Conservation (phyloP, 2,888 invertebrate species). For the Himalopsyche japonica region DNA sequence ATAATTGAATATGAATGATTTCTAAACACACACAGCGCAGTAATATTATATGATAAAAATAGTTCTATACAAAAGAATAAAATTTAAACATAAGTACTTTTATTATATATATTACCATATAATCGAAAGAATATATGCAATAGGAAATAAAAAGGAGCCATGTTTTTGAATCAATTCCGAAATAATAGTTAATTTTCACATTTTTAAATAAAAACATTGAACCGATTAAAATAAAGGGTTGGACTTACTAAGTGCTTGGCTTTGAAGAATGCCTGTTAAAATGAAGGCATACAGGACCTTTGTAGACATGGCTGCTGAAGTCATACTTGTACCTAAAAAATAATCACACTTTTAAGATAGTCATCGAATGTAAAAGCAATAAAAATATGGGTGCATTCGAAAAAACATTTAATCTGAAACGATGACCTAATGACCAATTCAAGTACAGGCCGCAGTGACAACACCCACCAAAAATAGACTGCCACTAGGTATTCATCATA, state of each 20-base stretch:
- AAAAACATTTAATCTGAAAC: neutral
- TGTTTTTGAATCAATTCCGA: no score
- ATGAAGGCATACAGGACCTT: constrained; percentile 16
- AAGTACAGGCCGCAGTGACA: constrained; percentile 53
- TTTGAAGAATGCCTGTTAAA: constrained; percentile 32
- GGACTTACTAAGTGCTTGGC: constrained; percentile 41
- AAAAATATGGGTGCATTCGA: constrained; percentile 3
- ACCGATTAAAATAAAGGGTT: neutral
- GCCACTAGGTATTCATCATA: neutral
- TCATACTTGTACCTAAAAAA: constrained; percentile 14
- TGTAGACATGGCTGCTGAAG: constrained; percentile 15
- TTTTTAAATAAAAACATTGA: neutral
- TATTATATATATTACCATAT: no score
- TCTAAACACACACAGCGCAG: no score
- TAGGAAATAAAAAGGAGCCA: no score
- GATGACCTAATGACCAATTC: constrained; percentile 33
- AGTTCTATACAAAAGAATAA: no score
- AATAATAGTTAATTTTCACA: neutral
- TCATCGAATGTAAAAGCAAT: neutral
- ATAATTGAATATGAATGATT: no score
- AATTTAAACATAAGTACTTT: no score
- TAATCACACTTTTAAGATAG: neutral
- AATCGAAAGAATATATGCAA: no score
- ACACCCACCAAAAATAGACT: constrained; percentile 65
- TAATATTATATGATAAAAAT: no score